Percentiles rank a stretch among this genome's conserved stretches.
These are phyloP conservation scores for Ormia ochracea DNA, from an alignment of 2,888 invertebrate genomes.

Conservation along the genomic window DNA sequence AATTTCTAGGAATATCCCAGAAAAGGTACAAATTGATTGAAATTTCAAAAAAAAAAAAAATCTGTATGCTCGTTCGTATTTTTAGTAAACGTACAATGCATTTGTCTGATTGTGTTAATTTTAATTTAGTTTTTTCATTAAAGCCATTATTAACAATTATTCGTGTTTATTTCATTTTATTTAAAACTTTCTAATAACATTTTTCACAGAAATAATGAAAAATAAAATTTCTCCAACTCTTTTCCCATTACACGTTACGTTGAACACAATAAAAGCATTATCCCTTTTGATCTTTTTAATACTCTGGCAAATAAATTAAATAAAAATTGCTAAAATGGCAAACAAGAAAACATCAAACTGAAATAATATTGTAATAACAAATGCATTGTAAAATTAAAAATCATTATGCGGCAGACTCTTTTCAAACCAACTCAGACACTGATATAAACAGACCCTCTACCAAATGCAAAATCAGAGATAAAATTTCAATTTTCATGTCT, in stretches of 20 bases:
- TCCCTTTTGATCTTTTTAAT: constrained; percentile 35
- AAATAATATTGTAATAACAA: constrained; percentile 42
- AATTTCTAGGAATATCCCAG: no score
- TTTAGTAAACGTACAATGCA: no score
- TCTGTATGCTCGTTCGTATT: no score
- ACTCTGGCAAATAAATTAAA: not conserved
- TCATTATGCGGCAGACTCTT: constrained; percentile 56
- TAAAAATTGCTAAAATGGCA: not conserved
- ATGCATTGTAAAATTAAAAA: constrained; percentile 60
- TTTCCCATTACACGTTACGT: not conserved
- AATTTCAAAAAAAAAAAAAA: no score
- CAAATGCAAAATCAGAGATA: constrained; percentile 32
- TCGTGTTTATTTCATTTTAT: not conserved
- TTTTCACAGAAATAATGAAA: not conserved
- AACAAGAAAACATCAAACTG: constrained; percentile 9
- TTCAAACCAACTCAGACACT: constrained; percentile 17
- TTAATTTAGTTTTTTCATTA: no score
- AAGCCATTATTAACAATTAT: no score
- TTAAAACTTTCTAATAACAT: not conserved
- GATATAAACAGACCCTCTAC: not conserved
- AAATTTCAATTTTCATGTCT: constrained; percentile 55
- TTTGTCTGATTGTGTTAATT: no score
- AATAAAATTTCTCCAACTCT: not conserved
- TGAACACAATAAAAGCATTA: constrained; percentile 41
- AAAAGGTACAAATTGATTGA: no score